A percentile compares a stretch with the other conserved stretches of the same genome.
These are phyloP conservation scores for Holothuria leucospilota DNA, from an alignment of 53 echinoderm and acorn worm genomes.

Conservation along the genomic window DNA sequence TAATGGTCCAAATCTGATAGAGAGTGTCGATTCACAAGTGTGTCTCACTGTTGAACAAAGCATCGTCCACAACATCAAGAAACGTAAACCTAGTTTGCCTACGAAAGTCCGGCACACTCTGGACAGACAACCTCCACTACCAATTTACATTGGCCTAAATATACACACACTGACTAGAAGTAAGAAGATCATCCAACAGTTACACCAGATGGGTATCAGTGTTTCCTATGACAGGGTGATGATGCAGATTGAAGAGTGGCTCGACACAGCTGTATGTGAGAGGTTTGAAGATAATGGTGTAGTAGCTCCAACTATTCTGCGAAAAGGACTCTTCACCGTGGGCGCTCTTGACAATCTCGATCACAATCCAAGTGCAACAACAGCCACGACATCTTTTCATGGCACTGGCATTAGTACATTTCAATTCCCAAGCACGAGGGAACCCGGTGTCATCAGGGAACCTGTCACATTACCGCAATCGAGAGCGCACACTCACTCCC, in stretches of 20 bases:
- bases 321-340: no score
- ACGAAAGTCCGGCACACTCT: background rate
- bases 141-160: slow-evolving; percentile 43
- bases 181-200: slow-evolving; percentile 55
- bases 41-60: slow-evolving; percentile 48
- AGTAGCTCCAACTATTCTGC: no score
- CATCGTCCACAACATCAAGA: slow-evolving; percentile 49
- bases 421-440: slow-evolving; percentile 57
- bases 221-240: slow-evolving; percentile 52
- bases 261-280: background rate
- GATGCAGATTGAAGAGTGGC: slow-evolving; percentile 21
- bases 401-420: slow-evolving; percentile 65
- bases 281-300: no score
- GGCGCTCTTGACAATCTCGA: slow-evolving; percentile 65
- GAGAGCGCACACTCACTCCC: slow-evolving; percentile 44
- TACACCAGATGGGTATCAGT: slow-evolving; percentile 53
- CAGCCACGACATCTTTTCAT: slow-evolving; percentile 57
- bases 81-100: slow-evolving; percentile 1
- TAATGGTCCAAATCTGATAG: slow-evolving; percentile 25
- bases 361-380: slow-evolving; percentile 58
- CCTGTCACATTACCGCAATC: slow-evolving; percentile 48
- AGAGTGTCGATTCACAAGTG: slow-evolving; percentile 44
- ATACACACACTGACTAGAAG: slow-evolving; percentile 42
- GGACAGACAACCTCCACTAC: slow-evolving; percentile 57
- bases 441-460: slow-evolving; percentile 52